Percentiles rank a stretch among this genome's conserved stretches.
These are phyloP conservation scores for Rhinichthys klamathensis DNA, from an alignment of 2,113 vertebrate species.

Conservation along the genomic window DNA sequence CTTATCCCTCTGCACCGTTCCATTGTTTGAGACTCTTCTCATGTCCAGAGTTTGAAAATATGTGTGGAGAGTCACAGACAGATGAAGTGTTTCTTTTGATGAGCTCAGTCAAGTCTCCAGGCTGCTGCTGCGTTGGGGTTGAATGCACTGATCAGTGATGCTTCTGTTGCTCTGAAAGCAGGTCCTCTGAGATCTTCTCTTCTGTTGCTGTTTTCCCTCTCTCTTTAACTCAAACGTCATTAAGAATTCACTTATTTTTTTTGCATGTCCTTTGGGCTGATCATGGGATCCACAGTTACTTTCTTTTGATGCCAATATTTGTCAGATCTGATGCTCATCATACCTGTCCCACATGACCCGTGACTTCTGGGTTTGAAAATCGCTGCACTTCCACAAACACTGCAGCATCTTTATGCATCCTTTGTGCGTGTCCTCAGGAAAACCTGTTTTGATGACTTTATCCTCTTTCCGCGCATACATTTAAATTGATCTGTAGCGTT, in stretches of 20 bases:
- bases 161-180: background rate
- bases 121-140: background rate
- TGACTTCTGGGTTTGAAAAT: background rate
- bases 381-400: background rate
- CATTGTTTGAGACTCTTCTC: constrained; percentile 1
- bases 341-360: background rate
- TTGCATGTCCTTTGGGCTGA: background rate
- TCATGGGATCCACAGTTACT: background rate
- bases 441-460: constrained; percentile 12
- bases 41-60: constrained; percentile 2
- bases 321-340: background rate
- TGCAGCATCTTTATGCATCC: background rate
- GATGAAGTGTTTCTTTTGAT: constrained; percentile 31
- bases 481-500: constrained; percentile 20
- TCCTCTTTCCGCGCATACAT: background rate
- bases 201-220: background rate
- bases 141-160: background rate
- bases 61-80: background rate
- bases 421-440: background rate
- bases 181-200: background rate
- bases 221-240: background rate
- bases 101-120: constrained; percentile 13
- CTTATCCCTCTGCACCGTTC: background rate
- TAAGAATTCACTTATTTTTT: background rate
- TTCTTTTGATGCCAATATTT: background rate